Conservation (phyloP, 2,113 vertebrate species). For the Oreochromis tanganicae region DNA sequence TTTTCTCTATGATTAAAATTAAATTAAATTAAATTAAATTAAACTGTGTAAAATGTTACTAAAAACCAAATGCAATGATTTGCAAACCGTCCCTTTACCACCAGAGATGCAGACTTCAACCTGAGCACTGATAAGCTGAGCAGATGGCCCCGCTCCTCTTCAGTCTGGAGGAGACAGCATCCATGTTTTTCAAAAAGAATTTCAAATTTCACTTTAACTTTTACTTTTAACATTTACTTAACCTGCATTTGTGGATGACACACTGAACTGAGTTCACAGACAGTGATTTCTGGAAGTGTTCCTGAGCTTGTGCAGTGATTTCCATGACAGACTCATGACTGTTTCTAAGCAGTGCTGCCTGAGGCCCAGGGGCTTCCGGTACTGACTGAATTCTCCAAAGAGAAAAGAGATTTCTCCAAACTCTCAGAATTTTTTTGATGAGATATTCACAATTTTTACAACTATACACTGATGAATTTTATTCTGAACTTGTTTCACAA, state of each 20-base stretch:
- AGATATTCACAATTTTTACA: background rate
- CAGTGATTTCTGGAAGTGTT: background rate
- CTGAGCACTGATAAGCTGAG: background rate
- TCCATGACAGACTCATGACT: background rate
- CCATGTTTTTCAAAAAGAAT: background rate
- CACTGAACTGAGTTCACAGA: background rate
- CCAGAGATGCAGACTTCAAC: background rate
- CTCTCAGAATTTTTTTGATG: background rate
- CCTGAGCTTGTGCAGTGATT: background rate
- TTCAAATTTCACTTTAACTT: background rate
- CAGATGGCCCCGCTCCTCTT: background rate
- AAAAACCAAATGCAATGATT: background rate
- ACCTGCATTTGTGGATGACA: background rate
- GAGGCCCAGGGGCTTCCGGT: background rate
- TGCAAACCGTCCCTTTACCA: fast-evolving
- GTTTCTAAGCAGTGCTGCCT: background rate
- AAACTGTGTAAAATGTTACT: background rate
- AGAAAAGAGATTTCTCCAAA: background rate
- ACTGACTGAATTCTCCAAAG: background rate
- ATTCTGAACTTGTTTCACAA: background rate
- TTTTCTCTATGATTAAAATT: background rate
- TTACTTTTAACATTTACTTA: background rate
- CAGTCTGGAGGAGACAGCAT: background rate
- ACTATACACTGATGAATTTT: background rate
- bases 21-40: too few species aligned